Base-by-base conservation (phyloP, 1,140 invertebrate genomes). In the Oncopeltus fasciatus region DNA sequence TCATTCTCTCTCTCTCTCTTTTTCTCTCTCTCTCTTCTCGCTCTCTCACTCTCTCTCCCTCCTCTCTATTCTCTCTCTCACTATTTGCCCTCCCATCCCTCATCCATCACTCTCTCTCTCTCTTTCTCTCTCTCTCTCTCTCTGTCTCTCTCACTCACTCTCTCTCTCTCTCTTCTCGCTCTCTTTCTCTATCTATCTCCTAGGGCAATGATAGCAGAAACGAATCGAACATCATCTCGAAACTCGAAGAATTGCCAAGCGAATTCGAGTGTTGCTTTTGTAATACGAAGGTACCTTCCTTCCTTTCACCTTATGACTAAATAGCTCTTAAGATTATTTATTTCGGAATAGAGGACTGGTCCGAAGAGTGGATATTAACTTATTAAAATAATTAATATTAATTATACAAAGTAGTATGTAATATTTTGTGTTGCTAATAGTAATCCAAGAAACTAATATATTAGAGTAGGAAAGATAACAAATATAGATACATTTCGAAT, bases 181-280 rank as follows among this genome's bases (percentile, higher is more conserved):
- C 31, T 38, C 31, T 38, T 38, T 38, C 31, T 14, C 31, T 60
- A 18, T 60, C 38, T 60, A 24, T 60, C 43, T 60, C 74, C 68
- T 79, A 80, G 72, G 81, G 81, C 78, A 79, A 80, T 73, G 79
- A 80, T 75, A 80, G 78, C 73, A 82, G 84, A 83, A 84, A 76
- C 77, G 76, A 77, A 72, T 75, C 77, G 74, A 80, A 81, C 75
- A 83, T 81, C 80, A 74, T 79, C 75, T 81, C 83, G 71, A 82
- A 83, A 79, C 75, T 84, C 71, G 83, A 85, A 74, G 85, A 86
- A 76, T 77, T 89, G 76, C 87, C 88, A 80, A 90, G 85, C 80
- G 88, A 91, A 81, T 89, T 90, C 82, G 89, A 91, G 83, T 92
- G 89, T 88, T 92, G 89, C 83, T 92, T 90, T 87, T 92, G 89